These are phyloP conservation scores for Falco punctatus DNA, from an alignment of 2,113 vertebrate species.

Conservation along the genomic window DNA sequence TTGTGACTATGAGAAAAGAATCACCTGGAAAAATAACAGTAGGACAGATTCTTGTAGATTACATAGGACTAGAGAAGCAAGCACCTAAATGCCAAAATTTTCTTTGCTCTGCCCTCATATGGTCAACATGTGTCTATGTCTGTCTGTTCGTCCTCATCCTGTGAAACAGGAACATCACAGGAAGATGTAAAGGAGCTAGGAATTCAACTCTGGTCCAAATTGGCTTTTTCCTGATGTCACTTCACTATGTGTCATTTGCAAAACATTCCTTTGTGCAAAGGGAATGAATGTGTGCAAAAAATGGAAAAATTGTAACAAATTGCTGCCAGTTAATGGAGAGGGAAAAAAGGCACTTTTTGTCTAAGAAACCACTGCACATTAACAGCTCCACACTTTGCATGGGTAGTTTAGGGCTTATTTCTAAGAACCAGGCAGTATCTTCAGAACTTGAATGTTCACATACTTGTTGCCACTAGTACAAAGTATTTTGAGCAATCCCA, in stretches of 20 bases:
- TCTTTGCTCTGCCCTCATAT: not conserved
- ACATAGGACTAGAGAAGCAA: not conserved
- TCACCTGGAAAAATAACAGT: not conserved
- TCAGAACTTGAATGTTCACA: not conserved
- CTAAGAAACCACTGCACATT: not conserved
- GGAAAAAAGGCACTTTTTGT: not conserved
- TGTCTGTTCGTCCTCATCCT: not conserved
- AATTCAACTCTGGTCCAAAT: not conserved
- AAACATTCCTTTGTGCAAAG: accelerated
- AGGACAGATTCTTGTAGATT: not conserved
- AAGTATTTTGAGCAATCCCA: not conserved
- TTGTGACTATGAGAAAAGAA: not conserved
- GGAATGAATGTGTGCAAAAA: not conserved
- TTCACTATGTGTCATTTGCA: not conserved
- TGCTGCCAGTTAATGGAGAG: not conserved
- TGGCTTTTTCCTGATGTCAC: not conserved
- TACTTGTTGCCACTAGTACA: not conserved
- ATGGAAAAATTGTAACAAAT: not conserved
- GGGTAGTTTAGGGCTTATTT: not conserved
- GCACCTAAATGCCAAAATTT: not conserved
- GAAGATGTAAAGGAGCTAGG: not conserved
- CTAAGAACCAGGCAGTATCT: not conserved
- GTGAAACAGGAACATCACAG: not conserved
- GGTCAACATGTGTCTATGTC: not conserved
- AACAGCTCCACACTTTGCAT: not conserved